Conservation (phyloP, 2,797 vertebrate genomes). For the Phrynocephalus forsythii region DNA sequence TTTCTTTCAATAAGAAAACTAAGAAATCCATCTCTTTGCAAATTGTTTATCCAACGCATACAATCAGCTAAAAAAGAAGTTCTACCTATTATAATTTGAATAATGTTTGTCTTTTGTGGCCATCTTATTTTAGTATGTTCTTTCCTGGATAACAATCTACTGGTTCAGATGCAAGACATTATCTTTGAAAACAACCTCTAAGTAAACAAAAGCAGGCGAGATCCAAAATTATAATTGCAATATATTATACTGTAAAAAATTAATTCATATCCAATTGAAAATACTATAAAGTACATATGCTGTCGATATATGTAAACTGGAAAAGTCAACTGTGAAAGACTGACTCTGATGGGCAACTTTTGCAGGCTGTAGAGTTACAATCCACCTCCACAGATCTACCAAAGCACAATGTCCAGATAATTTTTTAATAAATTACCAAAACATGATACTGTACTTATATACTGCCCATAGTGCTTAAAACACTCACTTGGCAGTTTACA, state of each 20-base stretch:
- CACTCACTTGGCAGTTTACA: too few species aligned
- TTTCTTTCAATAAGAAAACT: background rate
- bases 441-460: too few species aligned
- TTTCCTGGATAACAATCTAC: too few species aligned
- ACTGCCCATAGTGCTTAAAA: too few species aligned
- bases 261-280: background rate
- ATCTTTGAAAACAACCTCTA: too few species aligned
- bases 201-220: background rate
- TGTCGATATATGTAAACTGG: background rate
- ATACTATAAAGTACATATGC: background rate
- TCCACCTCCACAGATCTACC: background rate
- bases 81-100: too few species aligned
- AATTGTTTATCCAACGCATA: slow-evolving; percentile 30
- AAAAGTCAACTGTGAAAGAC: background rate
- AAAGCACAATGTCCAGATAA: background rate
- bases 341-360: background rate
- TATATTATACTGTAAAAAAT: background rate
- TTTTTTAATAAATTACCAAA: background rate
- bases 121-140: slow-evolving; percentile 9
- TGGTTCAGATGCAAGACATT: too few species aligned
- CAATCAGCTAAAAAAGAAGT: background rate
- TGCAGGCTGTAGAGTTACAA: background rate
- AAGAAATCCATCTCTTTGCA: slow-evolving; percentile 29
- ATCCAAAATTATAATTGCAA: too few species aligned
- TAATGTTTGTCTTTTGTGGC: background rate